Base-by-base conservation (phyloP, 1,140 invertebrate species). In the Drosophila sp. region DNA sequence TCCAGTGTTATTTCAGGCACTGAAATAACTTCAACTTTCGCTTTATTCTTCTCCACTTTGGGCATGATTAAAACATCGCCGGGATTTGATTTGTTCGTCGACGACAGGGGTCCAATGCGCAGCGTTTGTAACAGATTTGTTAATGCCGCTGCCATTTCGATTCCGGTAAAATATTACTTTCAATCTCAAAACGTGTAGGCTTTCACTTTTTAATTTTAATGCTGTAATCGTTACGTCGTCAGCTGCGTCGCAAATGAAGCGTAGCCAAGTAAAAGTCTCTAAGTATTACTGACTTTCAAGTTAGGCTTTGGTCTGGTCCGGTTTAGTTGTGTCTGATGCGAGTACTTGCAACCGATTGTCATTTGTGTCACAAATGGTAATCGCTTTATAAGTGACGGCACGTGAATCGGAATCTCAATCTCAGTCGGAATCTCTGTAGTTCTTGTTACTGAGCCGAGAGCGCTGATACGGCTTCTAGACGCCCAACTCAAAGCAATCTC, bases 1-100 rank as follows among this genome's bases (percentile, higher is more conserved):
- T 94, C 93, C 29, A 96, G 87, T 1, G 92, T 93, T 40, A 96
- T 91, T 57, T 89, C 83, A 8, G 80, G 70, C n/a, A 91, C 57
- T 4, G 67, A 40, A 0, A 64, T 46, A n/a, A 51, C 9, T 34
- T 83, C 74, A 18, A 66, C n/a, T 2, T 73, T 67, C 0, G 66
- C n/a, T 48, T 87, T 87, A 27, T 13, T n/a, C 8, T 72, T 72
- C 48, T 72, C 61, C 32, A 64, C 32, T 8, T 51, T 57, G 14
- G 78, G 40, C 11, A 66, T 66, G 6, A 86, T 56, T 8, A 65
- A 34, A 0, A 64, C 72, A 14, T 89, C 77, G 45, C 27, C 45
- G 16, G 66, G 11, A 2, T 14, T 11, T 7, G 69, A 7, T 46
- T 86, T 86, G 7, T 41, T 66, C 4, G 59, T 7, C 13, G 62